Evolutionary conservation across 2,888 invertebrate genomes (phyloP), one percentile per base, ranked within the genome.

Genomic region (Lasioglossum oenotherae): DNA sequence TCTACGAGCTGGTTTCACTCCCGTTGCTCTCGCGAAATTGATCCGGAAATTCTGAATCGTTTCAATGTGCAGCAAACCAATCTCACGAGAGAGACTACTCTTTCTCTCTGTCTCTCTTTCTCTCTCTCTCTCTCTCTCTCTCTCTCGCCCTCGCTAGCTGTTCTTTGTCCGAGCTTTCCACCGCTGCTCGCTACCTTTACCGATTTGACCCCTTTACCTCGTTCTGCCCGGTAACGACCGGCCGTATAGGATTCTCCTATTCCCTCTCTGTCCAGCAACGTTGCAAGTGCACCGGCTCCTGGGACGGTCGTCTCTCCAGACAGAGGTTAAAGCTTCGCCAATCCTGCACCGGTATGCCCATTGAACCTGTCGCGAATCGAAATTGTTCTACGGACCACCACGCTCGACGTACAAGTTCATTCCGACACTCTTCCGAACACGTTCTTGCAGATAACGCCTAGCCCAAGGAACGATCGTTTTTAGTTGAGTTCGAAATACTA

Each of bases 121-220:
- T 5, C 8, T 67, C 5, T 69, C 23, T 23, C 69, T 19, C 23
- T 10, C 23, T 5, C 8, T 67, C 19, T 27, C 0, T 31, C 1
- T 35, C 19, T 2, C 31, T 31, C 35, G 4, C 35, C 35, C 16
- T 27, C 19, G 27, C 16, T 64, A 19, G 69, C 23, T 27, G 14
- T 41, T 71, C 71, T 23, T 41, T 27, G 69, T 2, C 27, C 4
- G 10, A 53, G 23, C 12, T 49, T 35, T 16, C 6, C n/a, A 4
- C 1, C 35, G 35, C 67, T 35, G 41, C 1, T 38, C 14, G 44
- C 3, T 67, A 64, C 67, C 64, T 71, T 49, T 77, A 38, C 14
- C 53, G 16, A n/a, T 82, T 64, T 82, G 75, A 72, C 72, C 72
- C 41, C 60, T 76, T 82, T 75, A 53, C 35, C 78, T 14, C 49